phyloP scores from a whole-genome alignment of 2,888 invertebrate genomes.

The Bellardia bayeri region DNA sequence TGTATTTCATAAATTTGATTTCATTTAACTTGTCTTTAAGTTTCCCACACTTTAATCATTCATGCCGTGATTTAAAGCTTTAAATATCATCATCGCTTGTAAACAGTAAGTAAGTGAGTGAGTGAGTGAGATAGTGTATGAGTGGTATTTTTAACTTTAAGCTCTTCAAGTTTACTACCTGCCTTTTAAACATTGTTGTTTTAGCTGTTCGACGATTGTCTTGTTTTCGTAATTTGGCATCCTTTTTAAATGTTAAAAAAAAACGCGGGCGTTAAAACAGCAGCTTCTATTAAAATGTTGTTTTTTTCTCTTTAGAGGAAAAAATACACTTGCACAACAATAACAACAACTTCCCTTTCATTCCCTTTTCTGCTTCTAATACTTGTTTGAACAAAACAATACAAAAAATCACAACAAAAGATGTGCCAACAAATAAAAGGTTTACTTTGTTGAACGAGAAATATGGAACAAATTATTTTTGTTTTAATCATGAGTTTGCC shows the following conservation, averaged over 20 bases:
- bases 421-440: conserved; percentile 42
- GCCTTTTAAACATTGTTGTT: conserved; percentile 41
- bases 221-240: conserved; percentile 54
- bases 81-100: conserved; percentile 6
- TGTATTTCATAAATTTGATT: neutral
- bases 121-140: conserved; percentile 13
- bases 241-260: conserved; percentile 37
- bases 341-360: neutral
- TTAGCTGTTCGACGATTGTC: conserved; percentile 26
- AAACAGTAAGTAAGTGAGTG: neutral
- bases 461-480: conserved; percentile 69
- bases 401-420: neutral
- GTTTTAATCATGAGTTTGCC: neutral
- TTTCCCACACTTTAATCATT: conserved; percentile 59
- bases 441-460: conserved; percentile 35
- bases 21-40: conserved; percentile 1
- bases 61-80: conserved; percentile 40
- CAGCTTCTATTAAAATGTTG: conserved; percentile 43
- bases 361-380: conserved; percentile 29
- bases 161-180: conserved; percentile 65
- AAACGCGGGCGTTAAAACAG: conserved; percentile 69
- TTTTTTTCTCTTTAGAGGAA: neutral
- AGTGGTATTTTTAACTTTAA: conserved; percentile 61
- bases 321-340: neutral
- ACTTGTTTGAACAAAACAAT: neutral